Base-by-base conservation (phyloP, 1,140 invertebrate species). In the Wiebesia pumilae region DNA sequence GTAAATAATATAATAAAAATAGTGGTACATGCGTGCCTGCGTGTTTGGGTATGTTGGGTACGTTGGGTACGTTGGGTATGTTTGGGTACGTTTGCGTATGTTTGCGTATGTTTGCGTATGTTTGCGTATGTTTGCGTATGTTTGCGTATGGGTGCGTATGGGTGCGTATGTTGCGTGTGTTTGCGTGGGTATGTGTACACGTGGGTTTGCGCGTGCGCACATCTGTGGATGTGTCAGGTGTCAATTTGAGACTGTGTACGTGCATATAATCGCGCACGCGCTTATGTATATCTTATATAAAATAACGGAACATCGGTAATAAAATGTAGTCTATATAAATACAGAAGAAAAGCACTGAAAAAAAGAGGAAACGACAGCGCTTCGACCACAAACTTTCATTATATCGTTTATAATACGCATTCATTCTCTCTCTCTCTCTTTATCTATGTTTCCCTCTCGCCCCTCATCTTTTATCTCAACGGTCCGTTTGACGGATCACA, bases 241-340 rank as follows among this genome's bases (percentile, higher is more conserved):
- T 47, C 43, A 16, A 58, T 40, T 21, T 24, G 19, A 35, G 21
- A n/a, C 1, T 27, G 0, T 12, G 12, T 10, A 38, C 38, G 30
- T 30, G 33, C 19, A 27, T 33, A 19, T 3, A 35, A 2, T 14
- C 30, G 40, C 33, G 27, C 71, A 21, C 19, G 38, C 71, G 38
- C 14, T 40, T 65, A 35, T 71, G 24, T 75, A 80, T 79, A 51
- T 75, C 19, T 67, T 73, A 81, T 81, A 86, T 81, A 86, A 81
- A 85, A 86, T 86, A 86, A 86, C 78, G 84, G 84, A 81, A 86
- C 69, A 81, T 86, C 84, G 54, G 69, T 86, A 86, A 81, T 86
- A 81, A 77, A 71, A 85, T 67, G 58, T 58, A 84, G 16, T 62
- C 80, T 83, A 75, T 51, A 75, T 71, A 81, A 86, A 7, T 86